phyloP scores from a whole-genome alignment of 2,113 vertebrate genomes.

The Apodemus sylvaticus region DNA sequence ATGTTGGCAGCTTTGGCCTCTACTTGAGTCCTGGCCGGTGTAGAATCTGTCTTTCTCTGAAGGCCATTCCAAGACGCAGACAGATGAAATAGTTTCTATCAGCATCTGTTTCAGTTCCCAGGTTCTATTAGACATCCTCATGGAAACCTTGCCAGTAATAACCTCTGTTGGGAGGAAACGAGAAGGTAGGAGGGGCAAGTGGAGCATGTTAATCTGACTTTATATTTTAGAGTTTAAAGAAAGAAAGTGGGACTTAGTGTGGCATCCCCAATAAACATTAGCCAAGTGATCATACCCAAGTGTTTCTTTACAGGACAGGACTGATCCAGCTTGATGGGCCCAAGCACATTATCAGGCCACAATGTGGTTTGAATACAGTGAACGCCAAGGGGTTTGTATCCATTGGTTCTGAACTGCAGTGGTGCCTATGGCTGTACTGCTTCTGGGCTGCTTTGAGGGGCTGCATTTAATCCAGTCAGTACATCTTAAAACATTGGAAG shows the following conservation, averaged over 20 bases:
- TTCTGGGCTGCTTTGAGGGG: background rate
- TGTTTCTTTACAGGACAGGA: constrained; percentile 44
- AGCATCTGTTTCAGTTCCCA: constrained; percentile 75
- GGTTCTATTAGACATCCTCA: constrained; percentile 71
- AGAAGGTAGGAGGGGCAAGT: constrained; percentile 22
- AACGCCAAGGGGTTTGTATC: background rate
- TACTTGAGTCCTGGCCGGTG: constrained; percentile 53
- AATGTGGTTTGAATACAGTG: background rate
- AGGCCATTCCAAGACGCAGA: constrained; percentile 64
- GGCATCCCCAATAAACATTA: constrained; percentile 69
- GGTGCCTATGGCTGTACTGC: background rate
- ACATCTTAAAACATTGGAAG: background rate
- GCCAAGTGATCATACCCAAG: constrained; percentile 36
- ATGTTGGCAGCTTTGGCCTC: constrained; percentile 63
- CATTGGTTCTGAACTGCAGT: background rate
- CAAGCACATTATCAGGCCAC: background rate
- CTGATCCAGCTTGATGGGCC: background rate
- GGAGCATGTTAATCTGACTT: constrained; percentile 41
- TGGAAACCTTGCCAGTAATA: constrained; percentile 71
- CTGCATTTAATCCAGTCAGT: background rate
- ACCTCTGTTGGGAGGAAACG: constrained; percentile 55
- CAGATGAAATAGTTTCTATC: constrained; percentile 75
- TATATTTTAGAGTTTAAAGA: constrained; percentile 61
- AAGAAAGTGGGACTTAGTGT: constrained; percentile 64
- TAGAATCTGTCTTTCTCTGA: constrained; percentile 76